Evolutionary conservation across 1,140 invertebrate species (phyloP), one percentile per base, ranked within the genome.

Genomic region (Philaenus spumarius): DNA sequence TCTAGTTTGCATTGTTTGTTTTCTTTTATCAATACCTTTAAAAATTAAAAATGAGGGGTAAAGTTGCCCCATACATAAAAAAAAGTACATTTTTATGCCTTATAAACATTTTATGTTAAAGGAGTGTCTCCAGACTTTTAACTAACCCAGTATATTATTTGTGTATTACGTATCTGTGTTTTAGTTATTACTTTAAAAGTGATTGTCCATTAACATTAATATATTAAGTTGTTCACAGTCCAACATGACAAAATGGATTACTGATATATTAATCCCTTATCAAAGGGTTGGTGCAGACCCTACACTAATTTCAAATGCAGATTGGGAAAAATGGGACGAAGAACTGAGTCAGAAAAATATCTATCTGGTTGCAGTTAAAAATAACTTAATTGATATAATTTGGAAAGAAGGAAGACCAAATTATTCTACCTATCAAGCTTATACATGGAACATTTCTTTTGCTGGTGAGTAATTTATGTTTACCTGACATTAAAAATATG

Each of bases 281-380:
- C 72, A 80, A 35, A 73, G 80, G 51, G 83, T 97, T 15, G 94
- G 93, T 1, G 88, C 85, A 12, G 93, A 97, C 78, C 87, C 93
- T 0, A 83, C 81, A 45, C 69, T 88, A 19, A 79, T 87, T 6
- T 78, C 86, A 0, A 78, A 84, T 40, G 66, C 71, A n/a, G 73
- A 78, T 39, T 90, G 84, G 85, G 69, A 79, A 19, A 61, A 66
- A 3, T 78, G 86, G 69, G 73, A 79, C 54, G 66, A 75, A 0
- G 75, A 79, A 59, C 71, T 90, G 45, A 74, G 80, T 71, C 71
- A 69, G 19, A 30, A 47, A 19, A 60, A 62, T 22, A 57, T 68
- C 2, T 59, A 53, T 55, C 68, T 97, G 20, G 68, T 89, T 4
- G 78, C 90, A 0, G 80, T 95, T 0, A 67, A 77, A 15, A 72